Base-by-base conservation (phyloP, 2,113 vertebrate genomes). In the Psophia crepitans region DNA sequence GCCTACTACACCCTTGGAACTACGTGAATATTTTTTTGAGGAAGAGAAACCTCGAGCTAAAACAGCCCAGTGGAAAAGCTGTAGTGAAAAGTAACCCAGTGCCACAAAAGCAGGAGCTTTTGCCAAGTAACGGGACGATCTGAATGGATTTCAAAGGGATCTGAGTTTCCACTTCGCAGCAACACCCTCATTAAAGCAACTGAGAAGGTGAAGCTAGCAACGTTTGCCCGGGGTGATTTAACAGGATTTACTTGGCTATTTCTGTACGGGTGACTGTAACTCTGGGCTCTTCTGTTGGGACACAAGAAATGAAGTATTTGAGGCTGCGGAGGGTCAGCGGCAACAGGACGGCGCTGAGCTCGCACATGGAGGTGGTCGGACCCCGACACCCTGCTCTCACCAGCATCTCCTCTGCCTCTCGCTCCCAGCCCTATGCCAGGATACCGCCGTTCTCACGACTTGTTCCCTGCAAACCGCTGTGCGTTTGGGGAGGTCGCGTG, bases 61-160 rank as follows among this genome's bases (percentile, higher is more conserved):
- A 89, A 14, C 27, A n/a, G 32, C 8, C 1, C 3, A 17, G 84
- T 58, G 46, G 27, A 49, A 88, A 87, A 63, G 18, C 60, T 21
- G 39, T 13, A 53, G 37, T 23, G n/a, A 48, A 70, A 84, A 81
- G 15, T 64, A 20, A 73, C 33, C 48, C 53, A 20, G 9, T 6
- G 30, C 57, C 60, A 80, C 54, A 46, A 28, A 56, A 22, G 0
- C 3, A 4, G 39, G 14, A 51, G 33, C 24, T 58, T 76, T 46
- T 56, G 65, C 65, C 79, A 79, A 75, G 28, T 11, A 82, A 70
- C 0, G 0, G 65, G 60, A n/a, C 0, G 0, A 32, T 37, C 12
- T n/a, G 35, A 69, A 74, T 0, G 39, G 43, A 63, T 53, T 88
- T 65, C 78, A 48, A 61, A 88, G 64, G 30, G 54, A 37, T 32